Evolutionary conservation across 1,140 invertebrate genomes (phyloP), one percentile per base, ranked within the genome.

Genomic region (Arion vulgaris): DNA sequence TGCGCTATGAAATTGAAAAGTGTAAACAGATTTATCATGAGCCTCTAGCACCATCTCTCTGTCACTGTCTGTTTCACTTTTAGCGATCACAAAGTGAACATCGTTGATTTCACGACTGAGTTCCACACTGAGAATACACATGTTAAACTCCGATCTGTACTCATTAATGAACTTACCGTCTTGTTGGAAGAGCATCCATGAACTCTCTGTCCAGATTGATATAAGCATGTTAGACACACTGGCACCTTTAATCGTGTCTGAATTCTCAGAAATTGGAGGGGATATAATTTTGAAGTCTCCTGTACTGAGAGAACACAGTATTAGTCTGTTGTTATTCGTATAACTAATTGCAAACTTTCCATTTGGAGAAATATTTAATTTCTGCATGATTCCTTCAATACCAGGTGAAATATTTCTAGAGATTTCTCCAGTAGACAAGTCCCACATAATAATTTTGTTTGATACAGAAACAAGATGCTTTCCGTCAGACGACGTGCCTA

Each of bases 381-480:
- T 96, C 92, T 98, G 96, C 95, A 99, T 97, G 87, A 99, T 98
- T 53, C 97, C 97, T 80, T 93, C 90, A 34, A 99, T 95, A 68
- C 96, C 96, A 0, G 97, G 97, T 93, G 96, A 97, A 0, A 99
- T 95, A 51, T 86, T 87, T 76, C 91, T 41, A 57, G 92, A 89
- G 0, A 92, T 87, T 38, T 91, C 91, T 23, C 90, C 91, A 13
- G 89, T 91, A 17, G 80, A 83, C 23, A 99, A 92, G 93, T 99
- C 98, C 96, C 98, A 99, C 23, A 98, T 98, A 82, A 99, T 97
- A 86, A 99, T 97, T 89, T 96, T 95, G 89, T 99, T 99, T 0
- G 98, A 99, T 88, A 98, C 97, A 9, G 98, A 98, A 0, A 99
- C 96, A 66, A 99, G 95, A 92, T 98, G 98, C 71, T 97, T 95